Evolutionary conservation across 2,113 vertebrate genomes (phyloP).

Genomic region (Gobiocypris rarus): DNA sequence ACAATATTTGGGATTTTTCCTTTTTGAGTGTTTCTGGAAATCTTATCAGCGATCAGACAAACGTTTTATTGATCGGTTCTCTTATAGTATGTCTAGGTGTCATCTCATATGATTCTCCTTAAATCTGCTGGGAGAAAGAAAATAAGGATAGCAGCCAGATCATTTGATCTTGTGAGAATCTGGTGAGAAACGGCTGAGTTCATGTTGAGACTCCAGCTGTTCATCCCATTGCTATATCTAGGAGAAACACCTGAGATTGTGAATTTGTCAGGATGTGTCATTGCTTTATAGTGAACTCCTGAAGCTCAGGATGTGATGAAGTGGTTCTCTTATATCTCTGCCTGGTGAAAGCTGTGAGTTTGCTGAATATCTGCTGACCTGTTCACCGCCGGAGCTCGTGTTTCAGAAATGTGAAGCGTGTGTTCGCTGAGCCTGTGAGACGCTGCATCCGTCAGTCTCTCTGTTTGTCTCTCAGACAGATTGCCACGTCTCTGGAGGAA

Average conservation of each 20-base stretch:
- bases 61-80: background rate
- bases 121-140: background rate
- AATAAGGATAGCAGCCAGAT: background rate
- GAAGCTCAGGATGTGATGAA: background rate
- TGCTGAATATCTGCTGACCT: constrained; percentile 30
- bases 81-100: background rate
- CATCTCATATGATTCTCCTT: background rate
- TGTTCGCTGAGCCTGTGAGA: background rate
- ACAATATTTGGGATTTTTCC: background rate
- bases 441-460: constrained; percentile 5
- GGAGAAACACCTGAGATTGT: background rate
- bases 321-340: background rate
- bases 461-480: constrained; percentile 57
- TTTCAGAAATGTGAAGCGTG: constrained; percentile 28
- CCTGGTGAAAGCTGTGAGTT: constrained; percentile 4
- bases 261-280: background rate
- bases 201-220: background rate
- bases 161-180: background rate
- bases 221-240: background rate
- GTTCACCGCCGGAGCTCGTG: background rate
- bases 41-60: background rate
- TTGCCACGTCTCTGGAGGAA: constrained; percentile 68
- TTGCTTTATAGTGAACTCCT: background rate
- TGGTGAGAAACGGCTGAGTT: background rate
- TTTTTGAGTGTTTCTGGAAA: background rate